Evolutionary conservation across 2,888 invertebrate genomes (phyloP).

Genomic region (Liopterus haemorrhoidalis): DNA sequence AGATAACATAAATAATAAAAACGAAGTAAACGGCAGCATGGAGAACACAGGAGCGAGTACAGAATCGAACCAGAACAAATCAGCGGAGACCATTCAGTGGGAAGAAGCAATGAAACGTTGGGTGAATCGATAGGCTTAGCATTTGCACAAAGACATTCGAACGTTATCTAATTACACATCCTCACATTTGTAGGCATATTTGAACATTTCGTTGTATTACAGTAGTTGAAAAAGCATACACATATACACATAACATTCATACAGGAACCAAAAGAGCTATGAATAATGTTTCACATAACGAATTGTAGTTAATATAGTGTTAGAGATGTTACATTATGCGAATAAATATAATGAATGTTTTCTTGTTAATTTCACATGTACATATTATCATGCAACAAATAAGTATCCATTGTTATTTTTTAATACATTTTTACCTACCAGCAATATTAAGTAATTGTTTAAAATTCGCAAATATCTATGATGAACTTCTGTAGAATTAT

Average conservation of each 20-base stretch:
- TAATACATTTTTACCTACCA: conserved; percentile 25
- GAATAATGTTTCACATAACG: too few relatives aligned
- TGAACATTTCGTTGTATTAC: conserved; percentile 10
- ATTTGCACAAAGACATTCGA: neutral
- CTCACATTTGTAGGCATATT: too few relatives aligned
- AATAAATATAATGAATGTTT: too few relatives aligned
- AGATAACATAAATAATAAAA: conserved; percentile 26
- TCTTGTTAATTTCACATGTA: conserved; percentile 21
- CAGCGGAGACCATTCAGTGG: conserved; percentile 48
- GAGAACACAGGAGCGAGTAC: conserved; percentile 26
- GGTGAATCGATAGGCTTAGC: conserved; percentile 56
- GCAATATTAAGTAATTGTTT: too few relatives aligned
- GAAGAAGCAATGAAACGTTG: conserved; percentile 61
- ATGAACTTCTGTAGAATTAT: too few relatives aligned
- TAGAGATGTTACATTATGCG: too few relatives aligned
- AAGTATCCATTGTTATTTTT: conserved; percentile 22
- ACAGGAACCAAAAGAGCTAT: too few relatives aligned
- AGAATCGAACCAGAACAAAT: conserved; percentile 36
- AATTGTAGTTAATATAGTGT: too few relatives aligned
- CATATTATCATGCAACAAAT: conserved; percentile 19
- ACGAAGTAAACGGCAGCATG: conserved; percentile 29
- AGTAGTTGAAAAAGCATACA: neutral
- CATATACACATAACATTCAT: neutral
- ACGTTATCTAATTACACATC: neutral
- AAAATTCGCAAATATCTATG: too few relatives aligned